Evolutionary conservation across 2,888 invertebrate species (phyloP).

Genomic region (Scelioninae gen. 1): DNA sequence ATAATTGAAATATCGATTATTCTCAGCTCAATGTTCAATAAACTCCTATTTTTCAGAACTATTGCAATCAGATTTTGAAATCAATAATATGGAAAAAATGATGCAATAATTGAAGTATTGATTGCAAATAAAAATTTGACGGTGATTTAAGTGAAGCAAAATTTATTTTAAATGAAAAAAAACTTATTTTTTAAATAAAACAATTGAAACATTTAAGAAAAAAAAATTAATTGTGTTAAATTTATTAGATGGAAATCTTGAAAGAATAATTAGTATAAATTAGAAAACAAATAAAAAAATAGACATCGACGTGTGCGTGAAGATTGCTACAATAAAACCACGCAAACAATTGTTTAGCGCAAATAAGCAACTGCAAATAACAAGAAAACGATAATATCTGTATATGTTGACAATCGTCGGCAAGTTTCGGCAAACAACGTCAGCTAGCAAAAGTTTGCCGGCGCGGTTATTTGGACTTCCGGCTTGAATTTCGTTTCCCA

Average conservation of each 20-base stretch:
- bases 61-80: too few species aligned
- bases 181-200: neutral
- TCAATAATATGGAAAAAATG: too few species aligned
- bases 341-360: conserved; percentile 14
- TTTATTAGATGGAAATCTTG: too few species aligned
- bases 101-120: too few species aligned
- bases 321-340: neutral
- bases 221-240: too few species aligned
- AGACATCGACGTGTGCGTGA: neutral
- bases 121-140: too few species aligned
- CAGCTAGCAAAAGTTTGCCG: conserved; percentile 57
- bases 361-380: conserved; percentile 24
- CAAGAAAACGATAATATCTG: conserved; percentile 40
- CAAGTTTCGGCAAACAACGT: conserved; percentile 53
- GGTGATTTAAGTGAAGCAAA: too few species aligned
- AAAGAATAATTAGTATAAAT: too few species aligned
- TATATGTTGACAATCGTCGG: conserved; percentile 40
- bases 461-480: conserved; percentile 64
- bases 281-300: neutral
- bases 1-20: too few species aligned
- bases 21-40: too few species aligned
- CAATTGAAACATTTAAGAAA: conserved; percentile 4
- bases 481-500: conserved; percentile 60
- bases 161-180: too few species aligned
- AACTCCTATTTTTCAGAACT: too few species aligned